Conservation (phyloP, 2,113 vertebrate genomes). For the Ranitomeya imitator region DNA sequence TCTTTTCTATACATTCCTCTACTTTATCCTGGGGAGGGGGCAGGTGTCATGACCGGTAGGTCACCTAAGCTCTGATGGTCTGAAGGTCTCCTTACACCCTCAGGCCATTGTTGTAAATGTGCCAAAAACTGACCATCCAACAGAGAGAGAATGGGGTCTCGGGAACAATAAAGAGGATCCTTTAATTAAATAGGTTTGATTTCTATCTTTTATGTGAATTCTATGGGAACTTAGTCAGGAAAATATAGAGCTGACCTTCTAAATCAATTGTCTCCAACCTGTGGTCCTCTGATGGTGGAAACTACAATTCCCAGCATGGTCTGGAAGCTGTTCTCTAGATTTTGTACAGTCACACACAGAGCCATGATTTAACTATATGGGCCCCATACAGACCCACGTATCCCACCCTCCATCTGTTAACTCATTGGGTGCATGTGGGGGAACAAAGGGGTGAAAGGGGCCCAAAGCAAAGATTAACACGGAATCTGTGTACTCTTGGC, state of each 20-base stretch:
- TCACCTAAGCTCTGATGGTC: slow-evolving; percentile 26
- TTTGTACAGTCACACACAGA: too few species aligned
- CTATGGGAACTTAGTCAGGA: not conserved
- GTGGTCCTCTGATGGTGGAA: not conserved
- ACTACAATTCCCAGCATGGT: not conserved
- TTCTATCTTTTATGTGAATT: slow-evolving; percentile 20
- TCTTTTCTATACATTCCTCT: slow-evolving; percentile 17
- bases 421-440: too few species aligned
- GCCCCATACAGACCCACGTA: too few species aligned
- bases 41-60: slow-evolving; percentile 25
- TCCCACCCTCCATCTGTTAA: too few species aligned
- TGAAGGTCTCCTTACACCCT: not conserved
- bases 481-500: too few species aligned
- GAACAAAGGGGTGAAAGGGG: too few species aligned
- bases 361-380: too few species aligned
- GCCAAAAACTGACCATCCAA: slow-evolving; percentile 8
- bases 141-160: not conserved
- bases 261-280: not conserved
- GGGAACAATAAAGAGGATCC: not conserved
- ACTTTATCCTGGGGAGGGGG: slow-evolving; percentile 14
- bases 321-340: too few species aligned
- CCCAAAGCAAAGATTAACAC: too few species aligned
- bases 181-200: slow-evolving; percentile 12
- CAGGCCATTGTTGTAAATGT: slow-evolving; percentile 15
- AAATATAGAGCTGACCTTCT: not conserved